Conservation (phyloP, 2,888 invertebrate genomes). For the Thumatha senex region DNA sequence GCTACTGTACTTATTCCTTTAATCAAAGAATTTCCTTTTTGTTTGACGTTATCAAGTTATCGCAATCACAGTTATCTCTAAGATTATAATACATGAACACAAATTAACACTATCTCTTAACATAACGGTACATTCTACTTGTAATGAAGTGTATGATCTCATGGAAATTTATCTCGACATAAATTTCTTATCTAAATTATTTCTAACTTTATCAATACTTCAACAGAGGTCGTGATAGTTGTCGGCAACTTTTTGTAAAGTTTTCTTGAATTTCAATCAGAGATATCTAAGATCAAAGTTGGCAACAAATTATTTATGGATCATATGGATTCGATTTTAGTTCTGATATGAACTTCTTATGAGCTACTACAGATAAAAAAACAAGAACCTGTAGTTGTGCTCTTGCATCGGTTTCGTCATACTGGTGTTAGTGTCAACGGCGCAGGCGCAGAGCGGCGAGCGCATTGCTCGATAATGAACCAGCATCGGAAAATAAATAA, state of each 20-base stretch:
- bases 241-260: slow-evolving; percentile 20
- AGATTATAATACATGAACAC: slow-evolving; percentile 20
- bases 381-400: slow-evolving; percentile 50
- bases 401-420: slow-evolving; percentile 46
- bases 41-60: slow-evolving; percentile 11
- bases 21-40: slow-evolving; percentile 13
- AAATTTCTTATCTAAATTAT: slow-evolving; percentile 29
- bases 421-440: slow-evolving; percentile 42
- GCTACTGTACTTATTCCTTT: neutral
- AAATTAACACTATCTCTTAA: slow-evolving; percentile 16
- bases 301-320: slow-evolving; percentile 38
- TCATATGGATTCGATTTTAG: slow-evolving; percentile 41
- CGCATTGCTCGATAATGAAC: slow-evolving; percentile 43
- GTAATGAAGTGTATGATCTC: slow-evolving; percentile 27
- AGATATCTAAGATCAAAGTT: slow-evolving; percentile 25
- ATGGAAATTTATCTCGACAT: slow-evolving; percentile 17
- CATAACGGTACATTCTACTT: slow-evolving; percentile 20
- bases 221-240: slow-evolving; percentile 5
- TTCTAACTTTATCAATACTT: slow-evolving; percentile 15
- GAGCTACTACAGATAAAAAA: slow-evolving; percentile 41
- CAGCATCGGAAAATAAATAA: slow-evolving; percentile 38
- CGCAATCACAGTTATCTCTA: slow-evolving; percentile 9
- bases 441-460: slow-evolving; percentile 18
- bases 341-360: slow-evolving; percentile 50
- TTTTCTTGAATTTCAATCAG: slow-evolving; percentile 26